Evolutionary conservation across 2,797 vertebrate genomes (phyloP), one percentile per base, ranked within the genome.

Genomic region (Coccyzus lansbergi): DNA sequence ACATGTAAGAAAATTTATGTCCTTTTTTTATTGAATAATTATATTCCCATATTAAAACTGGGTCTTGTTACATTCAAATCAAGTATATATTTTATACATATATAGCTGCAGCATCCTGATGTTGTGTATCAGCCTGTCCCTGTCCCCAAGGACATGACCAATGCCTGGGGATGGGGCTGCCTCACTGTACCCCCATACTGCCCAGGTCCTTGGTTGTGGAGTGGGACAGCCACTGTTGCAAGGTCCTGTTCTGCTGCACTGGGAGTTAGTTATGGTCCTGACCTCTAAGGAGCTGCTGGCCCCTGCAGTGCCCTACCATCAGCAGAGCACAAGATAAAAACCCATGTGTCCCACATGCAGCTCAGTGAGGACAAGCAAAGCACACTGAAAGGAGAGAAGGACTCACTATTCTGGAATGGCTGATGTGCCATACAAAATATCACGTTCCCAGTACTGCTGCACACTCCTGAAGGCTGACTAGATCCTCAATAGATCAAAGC

Each of bases 391-490:
- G 13, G 11, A 80, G n/a, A 31, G 10, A n/a, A 56, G 7, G 4
- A 34, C 3, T 12, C 16, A 11, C 11, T 69, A 19, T 28, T 64
- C 28, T 0, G 5, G 34, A 70, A 46, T 15, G 18, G n/a, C n/a
- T 0, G 0, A 38, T 0, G 1, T 24, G 26, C 6, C n/a, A 4
- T 5, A 29, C 25, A 67, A 44, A 75, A 59, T 17, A 18, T 15
- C n/a, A 44, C 0, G 0, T 38, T 38, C 25, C 25, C 53, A 34
- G 42, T 20, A 76, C 38, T 21, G 38, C 34, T 53, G 12, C 40
- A 75, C 6, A 17, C 1, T 64, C 17, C 19, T 53, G 33, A 59
- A 51, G 24, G 28, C 20, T 0, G 0, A 65, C 38, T 53, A 53
- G 22, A 49, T 48, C 11, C 31, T 70, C 64, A 59, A 1, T 3